Evolutionary conservation across 2,797 vertebrate genomes (phyloP).

Genomic region (Dermochelys coriacea): DNA sequence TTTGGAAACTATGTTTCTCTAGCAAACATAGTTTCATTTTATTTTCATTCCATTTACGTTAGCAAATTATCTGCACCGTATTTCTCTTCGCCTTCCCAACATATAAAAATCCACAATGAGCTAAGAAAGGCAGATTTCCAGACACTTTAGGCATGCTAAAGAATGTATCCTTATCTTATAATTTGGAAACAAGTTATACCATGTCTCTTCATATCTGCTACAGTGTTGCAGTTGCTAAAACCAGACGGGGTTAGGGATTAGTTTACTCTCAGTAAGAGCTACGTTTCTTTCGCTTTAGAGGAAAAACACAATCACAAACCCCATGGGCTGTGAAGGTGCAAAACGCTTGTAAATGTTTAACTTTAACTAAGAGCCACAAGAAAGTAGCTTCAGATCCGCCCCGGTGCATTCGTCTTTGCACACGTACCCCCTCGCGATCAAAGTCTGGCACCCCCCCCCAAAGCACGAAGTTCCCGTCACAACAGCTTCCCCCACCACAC

Average conservation of each 20-base stretch:
- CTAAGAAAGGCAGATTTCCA: background rate
- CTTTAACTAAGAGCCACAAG: background rate
- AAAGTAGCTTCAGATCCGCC: background rate
- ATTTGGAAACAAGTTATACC: background rate
- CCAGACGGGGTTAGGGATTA: background rate
- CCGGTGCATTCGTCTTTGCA: background rate
- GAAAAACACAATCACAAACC: background rate
- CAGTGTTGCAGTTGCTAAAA: background rate
- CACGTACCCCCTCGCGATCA: background rate
- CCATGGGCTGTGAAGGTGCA: background rate
- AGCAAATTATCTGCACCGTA: no score
- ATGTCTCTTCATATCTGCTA: background rate
- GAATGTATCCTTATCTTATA: background rate
- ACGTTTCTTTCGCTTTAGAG: background rate
- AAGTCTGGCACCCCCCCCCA: background rate
- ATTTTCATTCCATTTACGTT: background rate
- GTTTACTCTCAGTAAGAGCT: background rate
- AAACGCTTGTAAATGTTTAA: background rate
- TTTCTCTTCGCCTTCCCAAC: background rate
- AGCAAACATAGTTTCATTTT: background rate
- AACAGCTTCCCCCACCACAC: background rate
- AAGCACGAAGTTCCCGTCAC: background rate
- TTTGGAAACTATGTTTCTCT: rapidly evolving
- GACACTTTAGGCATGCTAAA: no score
- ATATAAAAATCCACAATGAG: no score